A percentile compares a stretch with the other conserved stretches of the same genome.
Evolutionary conservation across 1,140 invertebrate species (phyloP).

Genomic region (Tetragnatha versicolor): DNA sequence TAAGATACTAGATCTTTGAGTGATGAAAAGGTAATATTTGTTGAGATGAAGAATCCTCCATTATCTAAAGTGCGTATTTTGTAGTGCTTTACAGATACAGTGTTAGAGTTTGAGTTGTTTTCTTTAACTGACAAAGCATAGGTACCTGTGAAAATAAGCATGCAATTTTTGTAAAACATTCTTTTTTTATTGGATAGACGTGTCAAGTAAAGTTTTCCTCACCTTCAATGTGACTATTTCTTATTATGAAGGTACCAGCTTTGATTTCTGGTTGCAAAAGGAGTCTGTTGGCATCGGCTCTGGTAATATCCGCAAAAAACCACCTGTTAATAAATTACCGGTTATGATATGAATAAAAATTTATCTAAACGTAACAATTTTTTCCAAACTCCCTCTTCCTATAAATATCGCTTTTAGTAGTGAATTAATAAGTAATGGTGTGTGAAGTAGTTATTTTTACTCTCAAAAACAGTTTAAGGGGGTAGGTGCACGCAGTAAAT

Average conservation of each 20-base stretch:
- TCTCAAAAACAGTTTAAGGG: not conserved
- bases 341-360: not conserved
- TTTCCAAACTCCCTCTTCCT: not conserved
- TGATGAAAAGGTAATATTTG: conserved; percentile 88
- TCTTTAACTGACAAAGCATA: conserved; percentile 96
- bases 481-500: not conserved
- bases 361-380: not conserved
- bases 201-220: not conserved
- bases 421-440: not conserved
- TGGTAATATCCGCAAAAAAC: conserved; percentile 96
- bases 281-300: conserved; percentile 95
- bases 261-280: conserved; percentile 89
- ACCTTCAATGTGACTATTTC: conserved; percentile 77
- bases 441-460: not conserved
- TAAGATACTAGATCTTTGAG: conserved; percentile 89
- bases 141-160: conserved; percentile 72
- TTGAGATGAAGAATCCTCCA: conserved; percentile 90
- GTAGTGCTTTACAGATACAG: conserved; percentile 92
- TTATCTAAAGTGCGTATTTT: conserved; percentile 95
- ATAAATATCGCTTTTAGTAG: not conserved
- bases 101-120: conserved; percentile 87
- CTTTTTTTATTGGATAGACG: not conserved
- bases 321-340: conserved; percentile 74
- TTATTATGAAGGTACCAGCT: conserved; percentile 93
- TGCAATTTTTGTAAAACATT: not conserved